Conservation (phyloP, 2,888 invertebrate species). For the Lithophane leautieri region DNA sequence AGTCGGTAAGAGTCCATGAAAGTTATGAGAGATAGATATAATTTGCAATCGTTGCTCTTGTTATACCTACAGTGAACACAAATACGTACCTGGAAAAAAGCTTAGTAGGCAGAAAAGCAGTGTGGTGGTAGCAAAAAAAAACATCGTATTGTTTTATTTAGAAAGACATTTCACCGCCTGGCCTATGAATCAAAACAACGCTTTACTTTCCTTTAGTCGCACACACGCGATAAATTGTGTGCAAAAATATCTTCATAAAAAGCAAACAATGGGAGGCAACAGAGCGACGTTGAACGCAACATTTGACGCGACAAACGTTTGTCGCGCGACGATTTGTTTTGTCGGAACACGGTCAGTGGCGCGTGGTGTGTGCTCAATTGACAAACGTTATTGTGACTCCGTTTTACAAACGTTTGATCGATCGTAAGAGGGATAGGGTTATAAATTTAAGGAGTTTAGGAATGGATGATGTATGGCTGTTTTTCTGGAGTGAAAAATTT, state of each 20-base stretch:
- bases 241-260: constrained; percentile 63
- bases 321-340: constrained; percentile 59
- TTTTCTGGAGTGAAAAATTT: not conserved
- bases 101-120: not conserved
- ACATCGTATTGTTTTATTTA: constrained; percentile 2
- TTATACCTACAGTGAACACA: too few relatives aligned
- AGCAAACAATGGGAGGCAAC: constrained; percentile 60
- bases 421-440: constrained; percentile 33
- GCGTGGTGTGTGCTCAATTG: constrained; percentile 55
- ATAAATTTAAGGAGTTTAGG: constrained; percentile 27
- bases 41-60: not conserved
- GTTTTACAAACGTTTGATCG: constrained; percentile 51
- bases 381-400: constrained; percentile 52
- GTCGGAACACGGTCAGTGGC: constrained; percentile 60
- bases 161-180: constrained; percentile 9
- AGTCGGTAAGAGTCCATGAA: not conserved
- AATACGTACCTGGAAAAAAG: not conserved
- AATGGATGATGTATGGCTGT: constrained; percentile 21
- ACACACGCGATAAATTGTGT: constrained; percentile 56
- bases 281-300: constrained; percentile 63
- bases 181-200: constrained; percentile 48
- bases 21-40: not conserved
- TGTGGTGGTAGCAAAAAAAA: not conserved
- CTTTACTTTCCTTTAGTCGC: constrained; percentile 43
- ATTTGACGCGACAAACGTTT: constrained; percentile 64